Percentiles rank a stretch among this genome's conserved stretches.
phyloP scores from a whole-genome alignment of 37 sponge, comb jelly and placozoan genomes.

The Spongia lamella region DNA sequence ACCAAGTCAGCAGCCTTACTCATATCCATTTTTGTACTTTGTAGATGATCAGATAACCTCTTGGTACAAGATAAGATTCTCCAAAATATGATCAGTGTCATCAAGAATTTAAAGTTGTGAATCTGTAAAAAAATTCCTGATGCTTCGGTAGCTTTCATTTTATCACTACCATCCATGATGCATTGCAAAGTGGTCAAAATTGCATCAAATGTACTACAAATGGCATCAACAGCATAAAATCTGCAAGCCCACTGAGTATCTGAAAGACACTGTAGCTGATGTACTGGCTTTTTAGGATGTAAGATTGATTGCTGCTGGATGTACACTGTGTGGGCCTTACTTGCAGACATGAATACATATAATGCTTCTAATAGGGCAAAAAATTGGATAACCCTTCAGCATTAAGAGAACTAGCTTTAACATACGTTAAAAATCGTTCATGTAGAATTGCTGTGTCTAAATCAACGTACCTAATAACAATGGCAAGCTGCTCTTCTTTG shows the following conservation, averaged over 20 bases:
- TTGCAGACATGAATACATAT: conserved; percentile 49
- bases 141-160: conserved; percentile 59
- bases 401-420: conserved; percentile 44
- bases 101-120: conserved; percentile 45
- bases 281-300: conserved; percentile 39
- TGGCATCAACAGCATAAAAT: conserved; percentile 50
- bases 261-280: conserved; percentile 59
- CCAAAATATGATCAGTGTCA: conserved; percentile 40
- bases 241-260: conserved; percentile 77
- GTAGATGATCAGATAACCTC: conserved; percentile 53
- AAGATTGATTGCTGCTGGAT: conserved; percentile 51
- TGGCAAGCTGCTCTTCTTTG: conserved; percentile 63
- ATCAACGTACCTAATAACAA: conserved; percentile 70
- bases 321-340: conserved; percentile 47
- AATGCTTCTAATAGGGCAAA: conserved; percentile 49
- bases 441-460: conserved; percentile 39
- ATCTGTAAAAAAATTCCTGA: conserved; percentile 55
- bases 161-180: conserved; percentile 54
- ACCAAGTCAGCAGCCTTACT: conserved; percentile 41
- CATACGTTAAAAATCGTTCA: conserved; percentile 55
- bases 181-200: conserved; percentile 54
- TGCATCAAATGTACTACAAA: conserved; percentile 53
- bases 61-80: conserved; percentile 51
- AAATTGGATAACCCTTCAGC: conserved; percentile 51
- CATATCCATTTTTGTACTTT: conserved; percentile 34